phyloP scores from a whole-genome alignment of 2,797 vertebrate genomes.

The Anas capensis region DNA sequence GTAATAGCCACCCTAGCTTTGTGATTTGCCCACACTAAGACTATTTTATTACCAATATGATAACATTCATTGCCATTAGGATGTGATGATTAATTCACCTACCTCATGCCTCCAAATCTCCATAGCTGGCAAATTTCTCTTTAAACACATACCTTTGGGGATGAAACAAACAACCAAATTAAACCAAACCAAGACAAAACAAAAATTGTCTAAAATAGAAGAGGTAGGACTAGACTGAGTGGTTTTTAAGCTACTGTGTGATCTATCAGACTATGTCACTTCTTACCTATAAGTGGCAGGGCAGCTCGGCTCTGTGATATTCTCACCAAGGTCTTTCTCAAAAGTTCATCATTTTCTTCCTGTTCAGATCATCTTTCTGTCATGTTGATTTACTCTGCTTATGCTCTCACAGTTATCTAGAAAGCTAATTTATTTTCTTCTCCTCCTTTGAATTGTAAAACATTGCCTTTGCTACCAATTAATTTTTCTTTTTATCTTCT shows the following conservation, averaged over 20 bases:
- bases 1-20: background rate
- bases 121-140: background rate
- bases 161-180: background rate
- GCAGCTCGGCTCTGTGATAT: rapidly evolving
- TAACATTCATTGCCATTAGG: background rate
- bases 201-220: background rate
- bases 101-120: background rate
- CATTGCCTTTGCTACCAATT: background rate
- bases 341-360: background rate
- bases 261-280: background rate
- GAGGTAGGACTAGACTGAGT: rapidly evolving
- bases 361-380: background rate
- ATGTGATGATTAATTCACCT: background rate
- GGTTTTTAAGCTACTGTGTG: background rate
- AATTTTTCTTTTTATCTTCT: background rate
- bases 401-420: background rate
- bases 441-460: background rate
- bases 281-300: background rate
- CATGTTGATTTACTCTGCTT: background rate
- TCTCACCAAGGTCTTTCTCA: background rate
- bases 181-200: background rate
- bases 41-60: background rate
- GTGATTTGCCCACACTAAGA: background rate
- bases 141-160: background rate
- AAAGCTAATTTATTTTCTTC: background rate